Evolutionary conservation across 1,140 invertebrate genomes (phyloP).

Genomic region (Ephestia elutella): DNA sequence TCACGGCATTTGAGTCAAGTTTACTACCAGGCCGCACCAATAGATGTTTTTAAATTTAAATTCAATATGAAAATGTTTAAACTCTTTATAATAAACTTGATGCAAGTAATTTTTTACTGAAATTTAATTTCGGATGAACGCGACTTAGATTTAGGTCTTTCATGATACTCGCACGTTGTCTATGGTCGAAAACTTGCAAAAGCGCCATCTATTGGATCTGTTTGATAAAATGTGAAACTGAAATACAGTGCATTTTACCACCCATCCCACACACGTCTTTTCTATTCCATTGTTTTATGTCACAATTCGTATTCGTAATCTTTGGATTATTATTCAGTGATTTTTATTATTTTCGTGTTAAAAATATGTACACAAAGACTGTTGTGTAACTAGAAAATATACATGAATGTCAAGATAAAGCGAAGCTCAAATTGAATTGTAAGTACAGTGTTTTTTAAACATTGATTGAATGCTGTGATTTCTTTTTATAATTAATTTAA

Average conservation of each 20-base stretch:
- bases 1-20: too few relatives aligned
- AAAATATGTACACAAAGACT: slow-evolving; percentile 46
- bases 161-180: slow-evolving; percentile 34
- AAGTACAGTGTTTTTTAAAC: slow-evolving; percentile 49
- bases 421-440: slow-evolving; percentile 29
- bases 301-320: slow-evolving; percentile 56
- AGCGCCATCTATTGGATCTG: slow-evolving; percentile 48
- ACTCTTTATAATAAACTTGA: too few relatives aligned
- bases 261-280: slow-evolving; percentile 60
- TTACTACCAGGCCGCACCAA: too few relatives aligned
- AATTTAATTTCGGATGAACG: not conserved
- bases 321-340: slow-evolving; percentile 16
- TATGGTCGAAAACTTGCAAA: slow-evolving; percentile 28
- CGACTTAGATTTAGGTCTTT: slow-evolving; percentile 32
- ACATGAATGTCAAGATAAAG: slow-evolving; percentile 29
- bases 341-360: slow-evolving; percentile 34
- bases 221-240: slow-evolving; percentile 25
- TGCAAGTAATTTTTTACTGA: too few relatives aligned
- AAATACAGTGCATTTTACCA: slow-evolving; percentile 41
- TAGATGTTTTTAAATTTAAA: too few relatives aligned
- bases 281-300: slow-evolving; percentile 65
- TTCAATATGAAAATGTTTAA: too few relatives aligned
- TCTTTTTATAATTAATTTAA: slow-evolving; percentile 38
- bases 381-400: slow-evolving; percentile 40
- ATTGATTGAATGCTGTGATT: slow-evolving; percentile 42